phyloP scores from a whole-genome alignment of 2,113 vertebrate species.

The Zingel zingel region DNA sequence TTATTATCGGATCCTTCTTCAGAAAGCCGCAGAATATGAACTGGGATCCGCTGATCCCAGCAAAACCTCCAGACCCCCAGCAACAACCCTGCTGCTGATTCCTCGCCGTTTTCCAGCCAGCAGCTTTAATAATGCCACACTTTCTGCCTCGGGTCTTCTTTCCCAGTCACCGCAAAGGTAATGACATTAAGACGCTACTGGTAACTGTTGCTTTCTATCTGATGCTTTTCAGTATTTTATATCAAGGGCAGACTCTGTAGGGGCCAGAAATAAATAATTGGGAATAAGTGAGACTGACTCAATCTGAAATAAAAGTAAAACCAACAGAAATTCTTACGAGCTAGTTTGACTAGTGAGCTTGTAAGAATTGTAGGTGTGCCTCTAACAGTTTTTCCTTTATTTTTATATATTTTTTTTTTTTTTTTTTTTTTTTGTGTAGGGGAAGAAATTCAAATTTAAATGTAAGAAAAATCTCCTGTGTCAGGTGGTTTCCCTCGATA shows the following conservation, averaged over 20 bases:
- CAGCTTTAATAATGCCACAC: slow-evolving; percentile 45
- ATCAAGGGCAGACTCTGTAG: neutral
- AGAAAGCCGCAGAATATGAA: slow-evolving; percentile 58
- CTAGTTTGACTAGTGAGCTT: neutral
- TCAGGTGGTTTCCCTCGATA: neutral
- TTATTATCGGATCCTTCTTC: slow-evolving; percentile 66
- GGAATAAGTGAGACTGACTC: neutral
- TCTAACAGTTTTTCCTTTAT: too few species aligned
- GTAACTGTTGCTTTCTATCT: neutral
- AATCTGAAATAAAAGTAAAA: neutral
- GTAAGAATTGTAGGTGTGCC: neutral
- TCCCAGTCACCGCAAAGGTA: slow-evolving; percentile 61
- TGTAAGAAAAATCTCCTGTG: neutral
- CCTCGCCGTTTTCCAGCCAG: slow-evolving; percentile 26
- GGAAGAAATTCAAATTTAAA: neutral
- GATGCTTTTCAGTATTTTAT: neutral
- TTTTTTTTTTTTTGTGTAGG: too few species aligned
- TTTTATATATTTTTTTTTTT: too few species aligned
- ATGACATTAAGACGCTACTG: neutral
- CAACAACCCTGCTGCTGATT: slow-evolving; percentile 26
- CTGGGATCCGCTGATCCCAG: slow-evolving; percentile 11
- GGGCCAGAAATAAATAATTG: neutral
- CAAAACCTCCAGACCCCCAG: slow-evolving; percentile 16
- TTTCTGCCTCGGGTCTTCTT: slow-evolving; percentile 25
- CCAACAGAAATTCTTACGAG: neutral